These are phyloP conservation scores for Bradypodion ventrale DNA, from an alignment of 2,797 vertebrate species.

Conservation along the genomic window DNA sequence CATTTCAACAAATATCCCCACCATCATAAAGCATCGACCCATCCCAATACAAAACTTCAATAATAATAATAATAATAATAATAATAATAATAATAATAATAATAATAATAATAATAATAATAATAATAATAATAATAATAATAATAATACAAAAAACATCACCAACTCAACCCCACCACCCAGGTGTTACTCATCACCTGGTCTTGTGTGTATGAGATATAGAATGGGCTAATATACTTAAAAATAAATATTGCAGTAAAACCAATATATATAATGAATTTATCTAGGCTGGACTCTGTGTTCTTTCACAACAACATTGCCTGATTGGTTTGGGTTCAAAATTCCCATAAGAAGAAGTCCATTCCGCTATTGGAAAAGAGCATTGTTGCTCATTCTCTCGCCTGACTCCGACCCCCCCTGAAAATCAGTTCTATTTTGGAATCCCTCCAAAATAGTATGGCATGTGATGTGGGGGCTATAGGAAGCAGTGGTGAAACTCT, in stretches of 20 bases:
- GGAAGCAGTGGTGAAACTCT: not conserved
- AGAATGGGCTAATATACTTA: constrained; percentile 4
- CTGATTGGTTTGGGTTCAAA: not conserved
- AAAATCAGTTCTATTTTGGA: not conserved
- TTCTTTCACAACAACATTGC: not conserved
- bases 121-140: too few relatives aligned
- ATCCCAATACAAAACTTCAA: too few relatives aligned
- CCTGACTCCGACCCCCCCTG: not conserved
- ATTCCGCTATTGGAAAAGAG: not conserved
- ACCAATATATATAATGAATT: fast-evolving
- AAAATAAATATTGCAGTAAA: not conserved
- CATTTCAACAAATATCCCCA: too few relatives aligned
- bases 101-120: too few relatives aligned
- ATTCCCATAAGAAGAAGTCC: not conserved
- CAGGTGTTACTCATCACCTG: constrained; percentile 17
- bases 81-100: too few relatives aligned
- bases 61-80: too few relatives aligned
- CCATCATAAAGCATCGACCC: too few relatives aligned
- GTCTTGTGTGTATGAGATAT: not conserved
- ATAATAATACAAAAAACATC: too few relatives aligned
- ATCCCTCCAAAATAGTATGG: not conserved
- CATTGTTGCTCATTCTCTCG: not conserved
- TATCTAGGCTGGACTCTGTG: not conserved
- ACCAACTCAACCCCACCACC: too few relatives aligned
- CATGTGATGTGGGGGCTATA: not conserved